These are phyloP conservation scores for Triplophysa yarkandensis DNA, from an alignment of 2,797 vertebrate genomes.

Conservation along the genomic window DNA sequence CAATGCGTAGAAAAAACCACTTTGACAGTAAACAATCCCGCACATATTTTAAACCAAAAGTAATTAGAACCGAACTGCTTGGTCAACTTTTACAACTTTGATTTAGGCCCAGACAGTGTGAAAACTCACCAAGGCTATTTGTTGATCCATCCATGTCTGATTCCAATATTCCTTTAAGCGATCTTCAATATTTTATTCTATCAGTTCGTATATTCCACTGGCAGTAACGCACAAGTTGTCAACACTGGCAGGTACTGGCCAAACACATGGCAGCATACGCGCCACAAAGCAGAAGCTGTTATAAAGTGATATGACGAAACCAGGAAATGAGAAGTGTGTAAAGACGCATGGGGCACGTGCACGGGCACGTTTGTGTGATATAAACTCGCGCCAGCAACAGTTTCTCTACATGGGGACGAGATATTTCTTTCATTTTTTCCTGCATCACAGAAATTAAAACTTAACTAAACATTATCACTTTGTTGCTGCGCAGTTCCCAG, in stretches of 20 bases:
- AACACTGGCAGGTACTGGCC: slow-evolving; percentile 1
- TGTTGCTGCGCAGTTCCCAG: not conserved
- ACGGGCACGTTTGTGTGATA: not conserved
- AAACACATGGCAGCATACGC: slow-evolving; percentile 20
- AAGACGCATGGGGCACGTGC: slow-evolving; percentile 52
- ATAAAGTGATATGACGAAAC: slow-evolving; percentile 48
- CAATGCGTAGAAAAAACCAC: not conserved
- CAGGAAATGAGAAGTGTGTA: slow-evolving; percentile 60
- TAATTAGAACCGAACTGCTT: not conserved
- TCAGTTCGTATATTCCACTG: slow-evolving; percentile 52
- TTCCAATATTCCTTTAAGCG: slow-evolving; percentile 23
- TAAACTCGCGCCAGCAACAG: slow-evolving; percentile 2
- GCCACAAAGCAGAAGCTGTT: slow-evolving; percentile 31
- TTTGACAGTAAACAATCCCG: not conserved
- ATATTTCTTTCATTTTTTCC: not conserved
- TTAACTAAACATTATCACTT: not conserved
- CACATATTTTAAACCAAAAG: not conserved
- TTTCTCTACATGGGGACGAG: not conserved
- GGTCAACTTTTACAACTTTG: not conserved
- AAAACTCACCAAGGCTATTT: slow-evolving; percentile 78
- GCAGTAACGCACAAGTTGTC: slow-evolving; percentile 52
- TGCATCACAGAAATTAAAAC: not conserved
- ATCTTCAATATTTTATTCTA: slow-evolving; percentile 9
- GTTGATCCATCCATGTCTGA: slow-evolving; percentile 75
- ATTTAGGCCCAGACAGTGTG: not conserved